These are phyloP conservation scores for Andinoacara biseriatus DNA, from an alignment of 2,113 vertebrate species.

Conservation along the genomic window DNA sequence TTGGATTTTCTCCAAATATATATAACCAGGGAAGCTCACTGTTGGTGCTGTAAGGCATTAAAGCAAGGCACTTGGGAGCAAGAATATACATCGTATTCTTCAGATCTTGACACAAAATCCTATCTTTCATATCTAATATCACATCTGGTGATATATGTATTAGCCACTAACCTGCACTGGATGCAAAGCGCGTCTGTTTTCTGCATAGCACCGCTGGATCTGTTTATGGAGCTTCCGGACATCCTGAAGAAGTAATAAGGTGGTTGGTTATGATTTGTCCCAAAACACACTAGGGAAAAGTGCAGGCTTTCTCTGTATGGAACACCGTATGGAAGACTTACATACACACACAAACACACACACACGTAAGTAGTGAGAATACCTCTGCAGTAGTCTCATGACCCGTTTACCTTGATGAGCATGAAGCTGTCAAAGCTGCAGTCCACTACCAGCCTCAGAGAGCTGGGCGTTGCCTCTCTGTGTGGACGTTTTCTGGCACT, in stretches of 20 bases:
- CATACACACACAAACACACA: fast-evolving
- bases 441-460: slow-evolving; percentile 89
- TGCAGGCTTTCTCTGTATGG: no score
- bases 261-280: fast-evolving
- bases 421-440: slow-evolving; percentile 95
- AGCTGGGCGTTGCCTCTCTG: slow-evolving; percentile 81
- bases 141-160: fast-evolving
- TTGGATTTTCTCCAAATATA: no score
- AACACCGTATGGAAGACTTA: no score
- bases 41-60: background rate
- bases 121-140: background rate
- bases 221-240: slow-evolving; percentile 97
- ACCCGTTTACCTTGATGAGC: slow-evolving; percentile 84
- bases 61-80: no score
- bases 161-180: slow-evolving; percentile 87
- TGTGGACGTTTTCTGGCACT: slow-evolving; percentile 81
- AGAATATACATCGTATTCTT: no score
- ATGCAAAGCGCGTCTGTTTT: slow-evolving; percentile 89
- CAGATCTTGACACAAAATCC: background rate
- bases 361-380: background rate
- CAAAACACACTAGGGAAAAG: background rate
- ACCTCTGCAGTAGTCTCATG: background rate
- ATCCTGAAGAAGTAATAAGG: slow-evolving; percentile 78
- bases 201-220: slow-evolving; percentile 95
- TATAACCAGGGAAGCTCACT: background rate